Conservation (phyloP, 2,888 invertebrate species). For the Hemithea aestivaria region DNA sequence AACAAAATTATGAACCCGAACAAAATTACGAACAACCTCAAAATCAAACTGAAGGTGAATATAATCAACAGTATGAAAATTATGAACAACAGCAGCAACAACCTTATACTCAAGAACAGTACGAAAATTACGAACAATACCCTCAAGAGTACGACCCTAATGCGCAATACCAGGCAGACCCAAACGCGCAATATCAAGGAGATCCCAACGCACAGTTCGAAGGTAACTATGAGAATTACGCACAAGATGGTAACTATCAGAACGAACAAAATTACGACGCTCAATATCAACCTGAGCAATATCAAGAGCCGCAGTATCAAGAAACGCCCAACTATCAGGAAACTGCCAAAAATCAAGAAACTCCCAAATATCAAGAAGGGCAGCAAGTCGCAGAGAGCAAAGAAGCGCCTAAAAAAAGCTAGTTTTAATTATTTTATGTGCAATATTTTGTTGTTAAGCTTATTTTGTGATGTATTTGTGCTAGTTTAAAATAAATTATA, state of each 20-base stretch:
- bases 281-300: constrained; percentile 39
- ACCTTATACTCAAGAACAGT: constrained; percentile 49
- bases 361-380: constrained; percentile 19
- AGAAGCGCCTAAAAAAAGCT: constrained; percentile 52
- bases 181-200: constrained; percentile 45
- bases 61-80: constrained; percentile 41
- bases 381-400: constrained; percentile 39
- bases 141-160: constrained; percentile 48
- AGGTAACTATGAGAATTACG: constrained; percentile 48
- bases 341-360: constrained; percentile 29
- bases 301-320: constrained; percentile 24
- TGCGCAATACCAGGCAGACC: constrained; percentile 42
- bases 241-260: constrained; percentile 49
- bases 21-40: constrained; percentile 24
- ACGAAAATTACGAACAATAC: constrained; percentile 56
- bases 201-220: constrained; percentile 53
- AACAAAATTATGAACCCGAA: constrained; percentile 29
- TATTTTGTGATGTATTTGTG: constrained; percentile 32
- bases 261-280: constrained; percentile 48
- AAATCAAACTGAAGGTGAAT: constrained; percentile 28
- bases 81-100: constrained; percentile 45
- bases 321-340: constrained; percentile 22
- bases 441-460: constrained; percentile 54
- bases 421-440: constrained; percentile 42
- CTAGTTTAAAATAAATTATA: constrained; percentile 19